These are phyloP conservation scores for Sebastes glaucus DNA, from an alignment of 2,797 vertebrate genomes.

Conservation along the genomic window DNA sequence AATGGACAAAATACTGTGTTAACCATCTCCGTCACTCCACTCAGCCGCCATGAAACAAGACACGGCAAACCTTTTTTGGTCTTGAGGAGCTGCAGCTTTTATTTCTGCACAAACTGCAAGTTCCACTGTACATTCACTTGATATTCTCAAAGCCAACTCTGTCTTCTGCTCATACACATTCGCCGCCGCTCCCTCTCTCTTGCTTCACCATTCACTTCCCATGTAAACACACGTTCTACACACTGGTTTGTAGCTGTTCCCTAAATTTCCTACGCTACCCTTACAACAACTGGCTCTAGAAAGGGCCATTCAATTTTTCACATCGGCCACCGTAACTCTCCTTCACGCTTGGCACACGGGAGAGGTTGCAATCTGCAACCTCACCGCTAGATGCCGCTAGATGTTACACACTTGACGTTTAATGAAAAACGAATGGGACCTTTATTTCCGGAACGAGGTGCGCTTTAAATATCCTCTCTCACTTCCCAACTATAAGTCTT, in stretches of 20 bases:
- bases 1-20: rapidly evolving
- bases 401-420: too few species aligned
- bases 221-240: rapidly evolving
- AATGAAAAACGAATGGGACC: background rate
- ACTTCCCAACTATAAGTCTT: background rate
- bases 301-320: rapidly evolving
- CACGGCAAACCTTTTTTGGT: rapidly evolving
- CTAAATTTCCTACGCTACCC: background rate
- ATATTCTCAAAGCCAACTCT: too few species aligned
- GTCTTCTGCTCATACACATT: too few species aligned
- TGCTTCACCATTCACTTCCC: background rate
- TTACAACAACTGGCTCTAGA: background rate
- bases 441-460: background rate
- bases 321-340: background rate
- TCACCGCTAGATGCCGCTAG: too few species aligned
- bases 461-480: background rate
- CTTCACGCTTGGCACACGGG: background rate
- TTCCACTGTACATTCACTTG: too few species aligned
- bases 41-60: too few species aligned
- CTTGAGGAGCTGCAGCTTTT: too few species aligned
- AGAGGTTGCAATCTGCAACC: too few species aligned
- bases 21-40: too few species aligned
- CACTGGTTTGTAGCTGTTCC: rapidly evolving
- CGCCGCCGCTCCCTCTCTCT: rapidly evolving
- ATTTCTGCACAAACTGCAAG: too few species aligned